These are phyloP conservation scores for Mirza zaza DNA, from an alignment of 2,113 vertebrate genomes.

Conservation along the genomic window DNA sequence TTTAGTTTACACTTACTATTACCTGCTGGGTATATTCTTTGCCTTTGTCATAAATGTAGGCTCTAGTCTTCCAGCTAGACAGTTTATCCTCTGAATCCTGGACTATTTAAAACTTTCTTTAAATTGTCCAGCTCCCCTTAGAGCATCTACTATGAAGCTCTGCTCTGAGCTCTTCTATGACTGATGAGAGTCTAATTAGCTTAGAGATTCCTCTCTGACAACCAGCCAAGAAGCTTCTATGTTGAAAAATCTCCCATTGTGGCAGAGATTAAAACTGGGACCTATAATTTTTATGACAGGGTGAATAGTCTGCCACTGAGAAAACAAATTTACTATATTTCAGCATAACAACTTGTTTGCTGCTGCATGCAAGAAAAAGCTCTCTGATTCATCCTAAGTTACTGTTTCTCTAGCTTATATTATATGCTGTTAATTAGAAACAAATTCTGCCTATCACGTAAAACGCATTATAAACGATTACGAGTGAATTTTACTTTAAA, in stretches of 20 bases:
- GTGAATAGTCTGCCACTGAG: slow-evolving; percentile 21
- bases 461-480: slow-evolving; percentile 8
- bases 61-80: neutral
- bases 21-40: neutral
- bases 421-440: slow-evolving; percentile 20
- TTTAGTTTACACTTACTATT: neutral
- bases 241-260: slow-evolving; percentile 45
- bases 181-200: slow-evolving; percentile 24
- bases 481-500: slow-evolving; percentile 28
- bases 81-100: neutral
- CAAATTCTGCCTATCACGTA: neutral
- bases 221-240: slow-evolving; percentile 23
- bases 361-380: slow-evolving; percentile 23
- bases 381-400: neutral
- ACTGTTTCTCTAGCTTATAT: neutral
- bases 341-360: slow-evolving; percentile 26
- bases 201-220: slow-evolving; percentile 47
- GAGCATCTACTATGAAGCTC: neutral
- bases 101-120: neutral
- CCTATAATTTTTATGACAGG: neutral
- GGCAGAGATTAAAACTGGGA: slow-evolving; percentile 22
- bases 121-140: neutral
- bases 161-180: neutral
- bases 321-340: slow-evolving; percentile 36
- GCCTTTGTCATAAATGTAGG: neutral